Conservation (phyloP, 2,888 invertebrate species). For the Dioctria rufipes region DNA sequence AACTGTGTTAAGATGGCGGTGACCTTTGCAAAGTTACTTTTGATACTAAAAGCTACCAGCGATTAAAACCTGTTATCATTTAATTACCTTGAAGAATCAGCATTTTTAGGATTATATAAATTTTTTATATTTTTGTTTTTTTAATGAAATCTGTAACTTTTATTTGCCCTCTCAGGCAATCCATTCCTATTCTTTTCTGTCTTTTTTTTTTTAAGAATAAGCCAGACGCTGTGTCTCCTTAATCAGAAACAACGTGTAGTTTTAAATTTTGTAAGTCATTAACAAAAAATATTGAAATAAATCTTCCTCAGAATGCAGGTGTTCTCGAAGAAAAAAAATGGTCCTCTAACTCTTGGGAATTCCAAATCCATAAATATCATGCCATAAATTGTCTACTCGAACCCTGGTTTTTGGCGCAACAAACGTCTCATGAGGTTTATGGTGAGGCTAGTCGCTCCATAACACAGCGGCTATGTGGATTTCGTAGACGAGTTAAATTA, state of each 20-base stretch:
- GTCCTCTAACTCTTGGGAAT: conserved; percentile 3
- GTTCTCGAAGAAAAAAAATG: not conserved
- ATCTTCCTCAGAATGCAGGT: conserved; percentile 19
- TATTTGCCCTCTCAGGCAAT: not conserved
- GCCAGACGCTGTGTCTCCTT: conserved; percentile 26
- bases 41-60: too few species aligned
- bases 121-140: too few species aligned
- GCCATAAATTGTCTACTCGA: conserved; percentile 30
- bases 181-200: not conserved
- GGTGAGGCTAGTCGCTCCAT: not conserved
- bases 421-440: conserved; percentile 26
- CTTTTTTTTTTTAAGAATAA: not conserved
- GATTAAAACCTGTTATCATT: too few species aligned
- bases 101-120: too few species aligned
- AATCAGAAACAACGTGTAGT: not conserved
- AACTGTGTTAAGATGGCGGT: too few species aligned
- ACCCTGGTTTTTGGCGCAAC: conserved; percentile 32
- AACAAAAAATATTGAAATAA: conserved; percentile 23
- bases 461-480: too few species aligned
- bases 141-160: too few species aligned
- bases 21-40: too few species aligned
- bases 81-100: too few species aligned
- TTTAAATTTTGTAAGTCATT: not conserved
- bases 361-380: conserved; percentile 1
- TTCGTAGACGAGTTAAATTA: too few species aligned